phyloP scores from a whole-genome alignment of 2,888 invertebrate genomes.

The Buathra laborator region DNA sequence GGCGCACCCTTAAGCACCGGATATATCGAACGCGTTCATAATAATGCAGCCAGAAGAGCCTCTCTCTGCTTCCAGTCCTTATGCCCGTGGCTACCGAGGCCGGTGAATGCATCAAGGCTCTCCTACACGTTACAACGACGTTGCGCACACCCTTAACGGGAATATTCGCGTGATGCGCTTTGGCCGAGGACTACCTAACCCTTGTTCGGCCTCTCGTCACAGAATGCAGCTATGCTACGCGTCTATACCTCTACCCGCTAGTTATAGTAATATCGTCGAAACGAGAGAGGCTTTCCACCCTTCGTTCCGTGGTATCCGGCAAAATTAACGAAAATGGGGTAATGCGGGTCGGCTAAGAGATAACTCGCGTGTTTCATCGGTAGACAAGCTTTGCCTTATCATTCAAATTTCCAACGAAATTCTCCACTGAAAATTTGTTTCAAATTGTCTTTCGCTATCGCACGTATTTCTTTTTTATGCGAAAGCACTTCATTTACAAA shows the following conservation, averaged over 20 bases:
- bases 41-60: constrained; percentile 56
- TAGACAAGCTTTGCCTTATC: not conserved
- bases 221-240: constrained; percentile 35
- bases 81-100: not conserved
- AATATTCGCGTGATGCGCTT: constrained; percentile 55
- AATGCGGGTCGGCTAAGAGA: constrained; percentile 35
- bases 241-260: constrained; percentile 10
- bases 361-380: not conserved
- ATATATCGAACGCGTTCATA: constrained; percentile 56
- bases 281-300: constrained; percentile 14
- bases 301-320: constrained; percentile 2
- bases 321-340: not conserved
- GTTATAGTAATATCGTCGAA: constrained; percentile 42
- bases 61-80: constrained; percentile 25
- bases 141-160: constrained; percentile 38
- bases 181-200: constrained; percentile 50
- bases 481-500: not conserved
- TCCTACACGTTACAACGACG: not conserved
- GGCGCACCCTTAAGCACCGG: constrained; percentile 45
- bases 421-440: too few relatives aligned
- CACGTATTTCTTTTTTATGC: too few relatives aligned
- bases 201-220: constrained; percentile 44
- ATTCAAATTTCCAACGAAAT: not conserved
- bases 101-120: constrained; percentile 19
- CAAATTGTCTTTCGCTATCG: too few relatives aligned